Evolutionary conservation across 2,113 vertebrate genomes (phyloP).

Genomic region (Apodemus sylvaticus): DNA sequence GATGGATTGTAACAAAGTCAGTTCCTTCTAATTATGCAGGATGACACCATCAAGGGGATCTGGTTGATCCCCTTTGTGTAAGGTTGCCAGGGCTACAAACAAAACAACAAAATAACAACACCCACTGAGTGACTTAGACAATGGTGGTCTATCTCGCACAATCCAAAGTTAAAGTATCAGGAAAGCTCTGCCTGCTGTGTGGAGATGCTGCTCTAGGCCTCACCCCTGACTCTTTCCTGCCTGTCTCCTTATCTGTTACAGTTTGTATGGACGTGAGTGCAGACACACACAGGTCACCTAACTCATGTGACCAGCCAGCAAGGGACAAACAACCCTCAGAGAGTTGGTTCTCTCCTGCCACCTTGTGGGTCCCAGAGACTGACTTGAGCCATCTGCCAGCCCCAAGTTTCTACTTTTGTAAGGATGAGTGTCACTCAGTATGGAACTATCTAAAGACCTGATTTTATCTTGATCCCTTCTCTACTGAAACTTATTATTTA

Average conservation of each 20-base stretch:
- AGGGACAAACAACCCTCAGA: neutral
- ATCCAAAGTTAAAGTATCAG: neutral
- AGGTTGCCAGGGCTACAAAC: neutral
- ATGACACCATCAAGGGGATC: neutral
- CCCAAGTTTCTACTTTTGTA: neutral
- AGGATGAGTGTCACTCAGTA: neutral
- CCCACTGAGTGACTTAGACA: neutral
- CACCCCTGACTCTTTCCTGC: neutral
- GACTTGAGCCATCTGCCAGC: neutral
- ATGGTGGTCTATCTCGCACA: neutral
- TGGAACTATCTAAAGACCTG: neutral
- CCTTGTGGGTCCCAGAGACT: neutral
- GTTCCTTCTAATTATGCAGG: neutral
- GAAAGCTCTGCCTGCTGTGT: no score
- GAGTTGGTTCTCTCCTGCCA: neutral
- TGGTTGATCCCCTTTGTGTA: neutral
- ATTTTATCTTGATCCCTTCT: neutral
- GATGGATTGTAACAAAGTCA: neutral
- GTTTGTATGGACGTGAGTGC: neutral
- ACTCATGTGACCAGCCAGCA: neutral
- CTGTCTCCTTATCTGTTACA: neutral
- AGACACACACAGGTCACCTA: neutral
- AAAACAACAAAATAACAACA: neutral
- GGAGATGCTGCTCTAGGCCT: neutral
- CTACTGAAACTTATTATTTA: conserved; percentile 77